These are phyloP conservation scores for Ariolimax columbianus DNA, from an alignment of 2,888 invertebrate genomes.

Conservation along the genomic window DNA sequence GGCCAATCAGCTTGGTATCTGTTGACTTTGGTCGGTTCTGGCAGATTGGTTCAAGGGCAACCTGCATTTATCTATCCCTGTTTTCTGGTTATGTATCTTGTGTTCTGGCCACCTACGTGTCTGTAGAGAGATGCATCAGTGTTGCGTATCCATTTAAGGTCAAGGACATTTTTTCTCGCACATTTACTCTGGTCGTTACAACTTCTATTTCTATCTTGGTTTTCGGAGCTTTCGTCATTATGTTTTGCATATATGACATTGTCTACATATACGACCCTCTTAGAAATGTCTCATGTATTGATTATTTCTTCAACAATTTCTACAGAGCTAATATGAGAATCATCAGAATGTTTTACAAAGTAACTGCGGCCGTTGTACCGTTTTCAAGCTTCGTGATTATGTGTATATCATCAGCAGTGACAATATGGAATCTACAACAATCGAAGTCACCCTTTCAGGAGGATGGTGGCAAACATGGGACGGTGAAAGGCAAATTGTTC, in stretches of 20 bases:
- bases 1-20: not conserved
- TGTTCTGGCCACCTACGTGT: slow-evolving; percentile 4
- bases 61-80: not conserved
- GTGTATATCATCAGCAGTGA: slow-evolving; percentile 13
- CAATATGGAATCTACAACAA: not conserved
- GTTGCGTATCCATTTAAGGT: slow-evolving; percentile 1
- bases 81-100: slow-evolving; percentile 28
- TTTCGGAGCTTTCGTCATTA: slow-evolving; percentile 15
- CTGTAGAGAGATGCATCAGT: slow-evolving; percentile 22
- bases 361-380: not conserved
- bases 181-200: not conserved
- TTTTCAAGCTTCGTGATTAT: not conserved
- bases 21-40: not conserved
- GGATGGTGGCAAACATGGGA: no score
- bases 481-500: no score
- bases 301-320: not conserved
- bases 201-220: not conserved
- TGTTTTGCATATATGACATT: slow-evolving; percentile 17
- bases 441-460: not conserved
- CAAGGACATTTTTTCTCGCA: slow-evolving; percentile 12
- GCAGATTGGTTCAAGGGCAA: not conserved
- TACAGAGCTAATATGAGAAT: not conserved
- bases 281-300: not conserved
- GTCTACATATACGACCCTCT: not conserved
- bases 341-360: not conserved